These are phyloP conservation scores for Eupithecia insigniata DNA, from an alignment of 2,888 invertebrate species.

Conservation along the genomic window DNA sequence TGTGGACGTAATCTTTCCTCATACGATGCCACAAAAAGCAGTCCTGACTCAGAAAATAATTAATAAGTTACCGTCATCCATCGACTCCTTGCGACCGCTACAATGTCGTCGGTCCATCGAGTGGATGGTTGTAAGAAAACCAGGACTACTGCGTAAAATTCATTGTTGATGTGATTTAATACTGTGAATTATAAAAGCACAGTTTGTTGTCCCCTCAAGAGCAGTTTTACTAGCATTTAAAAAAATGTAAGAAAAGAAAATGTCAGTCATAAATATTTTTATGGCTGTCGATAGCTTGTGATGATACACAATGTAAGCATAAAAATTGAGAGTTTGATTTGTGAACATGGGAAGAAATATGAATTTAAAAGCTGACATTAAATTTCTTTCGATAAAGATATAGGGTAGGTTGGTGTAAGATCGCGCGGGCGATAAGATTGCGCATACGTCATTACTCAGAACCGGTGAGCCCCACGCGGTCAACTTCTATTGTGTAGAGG, in stretches of 20 bases:
- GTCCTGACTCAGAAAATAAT: too few species aligned
- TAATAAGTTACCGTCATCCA: too few species aligned
- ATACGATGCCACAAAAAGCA: too few species aligned
- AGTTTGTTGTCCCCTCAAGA: constrained; percentile 39
- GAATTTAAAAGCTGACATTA: not conserved
- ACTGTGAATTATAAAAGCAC: constrained; percentile 40
- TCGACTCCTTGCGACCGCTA: too few species aligned
- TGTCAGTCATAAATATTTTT: constrained; percentile 41
- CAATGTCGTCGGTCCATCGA: too few species aligned
- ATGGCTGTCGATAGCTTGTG: constrained; percentile 35
- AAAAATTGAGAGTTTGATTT: constrained; percentile 6
- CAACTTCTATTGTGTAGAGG: too few species aligned
- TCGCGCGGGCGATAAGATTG: too few species aligned
- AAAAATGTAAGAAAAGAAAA: constrained; percentile 40
- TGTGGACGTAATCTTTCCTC: too few species aligned
- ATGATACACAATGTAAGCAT: constrained; percentile 12
- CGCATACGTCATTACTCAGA: too few species aligned
- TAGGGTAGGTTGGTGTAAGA: too few species aligned
- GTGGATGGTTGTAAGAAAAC: not conserved
- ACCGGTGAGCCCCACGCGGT: too few species aligned
- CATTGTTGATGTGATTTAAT: constrained; percentile 5
- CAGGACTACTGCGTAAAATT: constrained; percentile 1
- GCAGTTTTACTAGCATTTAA: constrained; percentile 40
- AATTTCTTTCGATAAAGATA: too few species aligned
- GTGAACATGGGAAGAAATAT: not conserved